phyloP scores from a whole-genome alignment of 2,888 invertebrate genomes.

The Ophonus ardosiacus region DNA sequence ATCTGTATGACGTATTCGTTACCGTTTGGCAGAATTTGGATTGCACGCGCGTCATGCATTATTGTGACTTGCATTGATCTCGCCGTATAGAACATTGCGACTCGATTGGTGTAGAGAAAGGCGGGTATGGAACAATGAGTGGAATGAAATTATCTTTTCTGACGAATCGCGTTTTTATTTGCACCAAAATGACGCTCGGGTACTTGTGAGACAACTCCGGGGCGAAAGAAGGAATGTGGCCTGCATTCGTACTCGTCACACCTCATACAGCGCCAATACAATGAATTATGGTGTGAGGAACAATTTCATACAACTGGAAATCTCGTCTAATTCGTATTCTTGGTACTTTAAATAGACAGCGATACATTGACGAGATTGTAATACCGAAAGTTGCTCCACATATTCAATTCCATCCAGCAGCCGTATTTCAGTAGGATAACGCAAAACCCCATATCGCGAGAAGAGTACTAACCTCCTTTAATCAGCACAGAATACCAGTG shows the following conservation, averaged over 20 bases:
- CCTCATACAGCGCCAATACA: not conserved
- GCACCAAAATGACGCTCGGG: not conserved
- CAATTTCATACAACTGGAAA: slow-evolving; percentile 16
- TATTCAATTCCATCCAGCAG: not conserved
- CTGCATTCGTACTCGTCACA: not conserved
- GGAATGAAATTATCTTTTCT: slow-evolving; percentile 17
- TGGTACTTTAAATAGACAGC: not conserved
- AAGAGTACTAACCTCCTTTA: not conserved
- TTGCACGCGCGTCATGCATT: not conserved
- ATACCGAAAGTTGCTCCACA: not conserved
- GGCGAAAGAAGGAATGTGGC: not conserved
- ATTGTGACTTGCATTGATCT: not conserved
- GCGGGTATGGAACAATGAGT: not conserved
- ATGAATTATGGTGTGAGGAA: slow-evolving; percentile 1
- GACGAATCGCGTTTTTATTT: not conserved
- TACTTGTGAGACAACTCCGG: slow-evolving; percentile 11
- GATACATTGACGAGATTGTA: slow-evolving; percentile 18
- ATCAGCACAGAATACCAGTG: slow-evolving; percentile 24
- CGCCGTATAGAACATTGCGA: not conserved
- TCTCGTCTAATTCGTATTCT: not conserved
- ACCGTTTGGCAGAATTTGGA: not conserved
- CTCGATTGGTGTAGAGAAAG: slow-evolving; percentile 1
- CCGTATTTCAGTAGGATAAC: slow-evolving; percentile 16
- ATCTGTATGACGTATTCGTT: no score
- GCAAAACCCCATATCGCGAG: not conserved